Percentiles rank a stretch among this genome's conserved stretches.
phyloP scores from a whole-genome alignment of 1,140 invertebrate species.

The Sitophilus oryzae region DNA sequence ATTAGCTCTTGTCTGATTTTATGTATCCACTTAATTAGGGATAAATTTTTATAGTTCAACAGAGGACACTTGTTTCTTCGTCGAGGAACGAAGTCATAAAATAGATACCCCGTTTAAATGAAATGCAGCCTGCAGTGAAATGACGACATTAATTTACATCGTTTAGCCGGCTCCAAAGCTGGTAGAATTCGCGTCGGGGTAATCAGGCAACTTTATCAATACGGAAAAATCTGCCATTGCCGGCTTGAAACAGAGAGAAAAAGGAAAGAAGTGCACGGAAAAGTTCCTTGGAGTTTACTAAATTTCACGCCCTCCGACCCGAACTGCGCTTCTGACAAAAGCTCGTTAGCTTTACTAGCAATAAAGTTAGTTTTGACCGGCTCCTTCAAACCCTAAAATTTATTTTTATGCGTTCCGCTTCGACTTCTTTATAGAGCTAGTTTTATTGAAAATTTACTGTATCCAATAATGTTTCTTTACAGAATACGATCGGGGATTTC shows the following conservation, averaged over 20 bases:
- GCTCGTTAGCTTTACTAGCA: slow-evolving; percentile 14
- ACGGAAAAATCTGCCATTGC: slow-evolving; percentile 4
- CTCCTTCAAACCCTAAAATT: neutral
- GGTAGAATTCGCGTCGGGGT: too few species aligned
- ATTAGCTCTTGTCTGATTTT: too few species aligned
- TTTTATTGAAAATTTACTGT: neutral
- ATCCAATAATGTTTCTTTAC: too few species aligned
- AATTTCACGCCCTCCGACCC: slow-evolving; percentile 10
- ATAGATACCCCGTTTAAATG: too few species aligned
- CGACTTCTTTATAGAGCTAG: neutral
- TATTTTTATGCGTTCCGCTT: slow-evolving; percentile 3
- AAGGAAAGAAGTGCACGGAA: slow-evolving; percentile 5
- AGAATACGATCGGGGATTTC: too few species aligned
- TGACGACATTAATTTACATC: too few species aligned
- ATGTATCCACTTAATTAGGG: too few species aligned
- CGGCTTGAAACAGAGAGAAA: slow-evolving; percentile 1
- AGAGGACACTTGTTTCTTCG: too few species aligned
- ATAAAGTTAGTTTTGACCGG: slow-evolving; percentile 6
- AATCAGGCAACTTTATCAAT: slow-evolving; percentile 6
- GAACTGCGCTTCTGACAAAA: slow-evolving; percentile 14
- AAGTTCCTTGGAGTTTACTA: slow-evolving; percentile 16
- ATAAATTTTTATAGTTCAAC: too few species aligned
- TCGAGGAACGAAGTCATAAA: too few species aligned
- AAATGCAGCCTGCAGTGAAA: too few species aligned
- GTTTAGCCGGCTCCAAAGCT: too few species aligned